phyloP scores from a whole-genome alignment of 2,113 vertebrate species.

The Pteropus alecto region DNA sequence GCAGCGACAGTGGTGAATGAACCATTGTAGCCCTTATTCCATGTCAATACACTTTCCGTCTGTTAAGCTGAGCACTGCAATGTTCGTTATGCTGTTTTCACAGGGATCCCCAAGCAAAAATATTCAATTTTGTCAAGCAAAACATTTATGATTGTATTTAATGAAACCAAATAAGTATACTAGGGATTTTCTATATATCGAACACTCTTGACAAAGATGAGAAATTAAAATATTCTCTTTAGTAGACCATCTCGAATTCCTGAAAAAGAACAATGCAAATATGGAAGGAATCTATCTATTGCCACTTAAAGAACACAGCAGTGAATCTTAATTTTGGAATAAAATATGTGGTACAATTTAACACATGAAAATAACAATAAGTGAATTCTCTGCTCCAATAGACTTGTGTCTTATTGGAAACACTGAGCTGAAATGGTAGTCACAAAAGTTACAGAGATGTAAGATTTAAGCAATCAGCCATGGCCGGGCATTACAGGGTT shows the following conservation, averaged over 20 bases:
- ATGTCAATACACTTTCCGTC: too few species aligned
- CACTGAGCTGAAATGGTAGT: background rate
- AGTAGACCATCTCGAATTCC: background rate
- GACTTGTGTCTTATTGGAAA: background rate
- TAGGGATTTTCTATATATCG: background rate
- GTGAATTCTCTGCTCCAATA: background rate
- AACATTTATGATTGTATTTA: background rate
- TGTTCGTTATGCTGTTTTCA: background rate
- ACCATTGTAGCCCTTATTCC: background rate
- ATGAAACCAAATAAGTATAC: slow-evolving; percentile 7
- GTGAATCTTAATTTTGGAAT: slow-evolving; percentile 30
- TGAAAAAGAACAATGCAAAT: background rate
- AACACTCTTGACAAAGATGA: background rate
- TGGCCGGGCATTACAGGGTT: background rate
- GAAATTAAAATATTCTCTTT: background rate
- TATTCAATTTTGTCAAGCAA: background rate
- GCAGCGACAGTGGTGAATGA: background rate
- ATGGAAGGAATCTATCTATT: background rate
- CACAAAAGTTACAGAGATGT: background rate
- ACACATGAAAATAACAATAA: slow-evolving; percentile 10
- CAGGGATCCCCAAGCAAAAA: background rate
- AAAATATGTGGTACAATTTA: background rate
- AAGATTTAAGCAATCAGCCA: background rate
- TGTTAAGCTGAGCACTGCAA: background rate
- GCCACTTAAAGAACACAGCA: background rate